Conservation (phyloP, 37 sponge, comb jelly and placozoan genomes). For the Oopsacas minuta region DNA sequence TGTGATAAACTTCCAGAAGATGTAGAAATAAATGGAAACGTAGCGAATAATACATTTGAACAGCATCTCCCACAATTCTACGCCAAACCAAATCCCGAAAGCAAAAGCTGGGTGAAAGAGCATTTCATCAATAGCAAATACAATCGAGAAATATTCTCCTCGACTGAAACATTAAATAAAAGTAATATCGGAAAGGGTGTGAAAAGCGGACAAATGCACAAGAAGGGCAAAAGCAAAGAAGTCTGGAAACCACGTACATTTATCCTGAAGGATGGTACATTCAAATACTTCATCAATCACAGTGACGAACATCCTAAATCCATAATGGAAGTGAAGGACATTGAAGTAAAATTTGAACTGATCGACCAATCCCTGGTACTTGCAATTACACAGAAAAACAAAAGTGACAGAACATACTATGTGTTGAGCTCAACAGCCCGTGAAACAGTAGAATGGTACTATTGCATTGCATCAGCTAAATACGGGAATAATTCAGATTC, state of each 20-base stretch:
- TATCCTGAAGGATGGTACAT: neutral
- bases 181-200: neutral
- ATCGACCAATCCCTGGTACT: constrained; percentile 1
- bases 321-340: neutral
- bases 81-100: neutral
- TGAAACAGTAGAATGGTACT: constrained; percentile 17
- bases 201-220: constrained; percentile 4
- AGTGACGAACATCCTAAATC: constrained; percentile 2
- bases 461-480: neutral
- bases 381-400: neutral
- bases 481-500: neutral
- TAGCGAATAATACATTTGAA: neutral
- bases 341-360: neutral
- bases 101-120: neutral
- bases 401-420: neutral
- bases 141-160: neutral
- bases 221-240: neutral
- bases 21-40: neutral
- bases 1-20: neutral
- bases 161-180: neutral
- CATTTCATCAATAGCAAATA: neutral
- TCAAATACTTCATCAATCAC: constrained; percentile 11
- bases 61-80: neutral
- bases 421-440: neutral
- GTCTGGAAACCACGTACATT: constrained; percentile 4